phyloP scores from a whole-genome alignment of 2,113 vertebrate genomes.

The Empidonax traillii region DNA sequence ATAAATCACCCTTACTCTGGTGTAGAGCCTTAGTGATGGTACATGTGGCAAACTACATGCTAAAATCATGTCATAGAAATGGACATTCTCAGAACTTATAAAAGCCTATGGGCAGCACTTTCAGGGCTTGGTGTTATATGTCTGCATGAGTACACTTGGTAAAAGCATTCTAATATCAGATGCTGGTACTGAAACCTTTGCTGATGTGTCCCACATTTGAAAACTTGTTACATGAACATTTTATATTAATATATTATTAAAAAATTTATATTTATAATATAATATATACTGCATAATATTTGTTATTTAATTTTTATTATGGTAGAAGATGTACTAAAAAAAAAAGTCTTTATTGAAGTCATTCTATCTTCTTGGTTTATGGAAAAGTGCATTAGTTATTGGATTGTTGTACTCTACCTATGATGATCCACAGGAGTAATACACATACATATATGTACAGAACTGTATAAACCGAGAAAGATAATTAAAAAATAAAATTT shows the following conservation, averaged over 20 bases:
- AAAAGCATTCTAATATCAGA: not conserved
- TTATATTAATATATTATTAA: not conserved
- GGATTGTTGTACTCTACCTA: not conserved
- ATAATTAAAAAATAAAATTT: not conserved
- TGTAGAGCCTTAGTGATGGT: too few species aligned
- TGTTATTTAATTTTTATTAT: not conserved
- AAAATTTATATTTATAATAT: not conserved
- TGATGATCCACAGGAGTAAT: not conserved
- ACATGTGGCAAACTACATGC: too few species aligned
- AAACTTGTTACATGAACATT: not conserved
- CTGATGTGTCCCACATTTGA: not conserved
- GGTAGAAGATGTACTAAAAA: rapidly evolving
- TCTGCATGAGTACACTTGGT: not conserved
- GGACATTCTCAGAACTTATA: not conserved
- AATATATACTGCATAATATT: not conserved
- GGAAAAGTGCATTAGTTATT: not conserved
- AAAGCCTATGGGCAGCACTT: not conserved
- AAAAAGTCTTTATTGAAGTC: not conserved
- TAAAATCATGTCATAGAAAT: not conserved
- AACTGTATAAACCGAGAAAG: not conserved
- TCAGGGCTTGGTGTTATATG: not conserved
- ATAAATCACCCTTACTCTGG: too few species aligned
- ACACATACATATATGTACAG: too few species aligned
- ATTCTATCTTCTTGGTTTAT: not conserved
- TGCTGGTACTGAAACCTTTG: not conserved